phyloP scores from a whole-genome alignment of 1,140 invertebrate genomes.

The Acyrthosiphon pisum region DNA sequence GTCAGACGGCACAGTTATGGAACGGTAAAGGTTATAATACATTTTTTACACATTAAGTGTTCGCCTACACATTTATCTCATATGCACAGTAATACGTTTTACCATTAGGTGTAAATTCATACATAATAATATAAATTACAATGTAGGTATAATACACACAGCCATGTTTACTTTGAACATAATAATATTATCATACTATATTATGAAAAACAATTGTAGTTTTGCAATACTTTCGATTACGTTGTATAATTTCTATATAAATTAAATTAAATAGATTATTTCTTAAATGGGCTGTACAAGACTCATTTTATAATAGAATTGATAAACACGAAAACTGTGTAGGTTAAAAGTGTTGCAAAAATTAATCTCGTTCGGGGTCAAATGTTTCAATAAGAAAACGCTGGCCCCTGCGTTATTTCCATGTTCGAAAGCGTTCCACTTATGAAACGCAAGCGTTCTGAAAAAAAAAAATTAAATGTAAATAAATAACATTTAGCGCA shows the following conservation, averaged over 20 bases:
- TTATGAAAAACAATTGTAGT: neutral
- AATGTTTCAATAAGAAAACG: constrained; percentile 7
- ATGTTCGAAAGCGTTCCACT: constrained; percentile 29
- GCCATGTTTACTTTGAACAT: neutral
- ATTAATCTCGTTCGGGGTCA: constrained; percentile 33
- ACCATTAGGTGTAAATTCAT: neutral
- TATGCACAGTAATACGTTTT: neutral
- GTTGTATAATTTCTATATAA: neutral
- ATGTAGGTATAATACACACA: neutral
- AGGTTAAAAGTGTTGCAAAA: constrained; percentile 18
- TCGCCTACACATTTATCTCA: neutral
- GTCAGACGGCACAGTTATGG: neutral
- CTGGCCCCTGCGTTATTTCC: neutral
- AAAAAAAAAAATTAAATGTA: neutral
- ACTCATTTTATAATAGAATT: neutral
- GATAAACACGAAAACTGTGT: neutral
- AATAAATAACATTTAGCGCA: neutral
- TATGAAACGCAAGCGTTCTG: neutral
- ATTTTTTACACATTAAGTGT: neutral
- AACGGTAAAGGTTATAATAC: neutral
- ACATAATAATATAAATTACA: neutral
- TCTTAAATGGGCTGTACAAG: neutral
- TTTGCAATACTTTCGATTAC: neutral
- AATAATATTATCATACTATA: no score
- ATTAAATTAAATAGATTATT: neutral